Percentiles rank a stretch among this genome's conserved stretches.
Conservation (phyloP, 2,888 invertebrate species). For the Pecten maximus region DNA sequence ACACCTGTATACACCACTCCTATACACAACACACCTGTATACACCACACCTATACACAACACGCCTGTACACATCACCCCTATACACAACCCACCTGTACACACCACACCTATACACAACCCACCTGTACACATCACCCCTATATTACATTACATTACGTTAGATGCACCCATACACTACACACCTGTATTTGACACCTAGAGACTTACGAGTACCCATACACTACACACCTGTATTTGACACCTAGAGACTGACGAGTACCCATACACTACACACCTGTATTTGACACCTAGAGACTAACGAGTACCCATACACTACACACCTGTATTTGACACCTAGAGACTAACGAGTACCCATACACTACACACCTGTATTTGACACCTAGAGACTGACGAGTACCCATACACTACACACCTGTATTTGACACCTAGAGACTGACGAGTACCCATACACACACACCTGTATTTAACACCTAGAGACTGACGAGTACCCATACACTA, state of each 20-base stretch:
- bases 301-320: background rate
- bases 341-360: background rate
- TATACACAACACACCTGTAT: background rate
- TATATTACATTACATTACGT: background rate
- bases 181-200: background rate
- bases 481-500: background rate
- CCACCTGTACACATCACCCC: background rate
- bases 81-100: background rate
- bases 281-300: too few species aligned
- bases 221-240: background rate
- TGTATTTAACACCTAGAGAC: background rate
- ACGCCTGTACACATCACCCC: background rate
- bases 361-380: background rate
- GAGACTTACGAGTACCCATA: too few species aligned
- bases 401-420: background rate
- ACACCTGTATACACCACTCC: background rate
- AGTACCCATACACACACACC: background rate
- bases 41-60: background rate
- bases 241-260: background rate
- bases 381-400: background rate
- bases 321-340: background rate
- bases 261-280: background rate
- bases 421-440: too few species aligned
- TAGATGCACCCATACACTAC: background rate
- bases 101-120: background rate